These are phyloP conservation scores for Lasioglossum villosulum DNA, from an alignment of 2,888 invertebrate species.

Conservation along the genomic window DNA sequence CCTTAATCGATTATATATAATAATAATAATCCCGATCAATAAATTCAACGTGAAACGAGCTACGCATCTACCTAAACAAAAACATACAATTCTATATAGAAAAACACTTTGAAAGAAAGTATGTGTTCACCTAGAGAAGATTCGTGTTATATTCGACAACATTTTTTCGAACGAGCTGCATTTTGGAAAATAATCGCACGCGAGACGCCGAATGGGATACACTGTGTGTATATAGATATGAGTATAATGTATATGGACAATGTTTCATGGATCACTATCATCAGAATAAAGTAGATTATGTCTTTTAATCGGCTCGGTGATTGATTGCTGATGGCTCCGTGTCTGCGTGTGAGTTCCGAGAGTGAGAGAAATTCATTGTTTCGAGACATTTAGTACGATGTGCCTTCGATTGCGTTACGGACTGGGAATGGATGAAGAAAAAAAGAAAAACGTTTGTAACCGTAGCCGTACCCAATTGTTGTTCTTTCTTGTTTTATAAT, in stretches of 20 bases:
- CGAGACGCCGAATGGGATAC: background rate
- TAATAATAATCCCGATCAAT: background rate
- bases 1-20: too few species aligned
- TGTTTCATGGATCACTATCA: constrained; percentile 79
- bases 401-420: constrained; percentile 12
- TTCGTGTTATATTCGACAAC: background rate
- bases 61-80: background rate
- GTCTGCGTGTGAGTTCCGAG: background rate
- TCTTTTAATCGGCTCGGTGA: constrained; percentile 69
- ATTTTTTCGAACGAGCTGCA: background rate
- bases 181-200: background rate
- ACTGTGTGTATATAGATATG: constrained; percentile 40
- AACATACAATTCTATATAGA: background rate
- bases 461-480: background rate
- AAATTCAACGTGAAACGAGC: background rate
- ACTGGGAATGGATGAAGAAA: background rate
- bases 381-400: constrained; percentile 12
- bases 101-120: background rate
- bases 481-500: background rate
- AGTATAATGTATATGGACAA: constrained; percentile 69
- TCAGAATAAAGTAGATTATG: constrained; percentile 79
- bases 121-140: background rate
- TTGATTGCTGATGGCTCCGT: constrained; percentile 11
- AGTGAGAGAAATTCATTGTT: constrained; percentile 8
- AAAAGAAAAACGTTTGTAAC: background rate